Percentiles rank a stretch among this genome's conserved stretches.
These are phyloP conservation scores for Rhegmatorhina hoffmannsi DNA, from an alignment of 2,113 vertebrate species.

Conservation along the genomic window DNA sequence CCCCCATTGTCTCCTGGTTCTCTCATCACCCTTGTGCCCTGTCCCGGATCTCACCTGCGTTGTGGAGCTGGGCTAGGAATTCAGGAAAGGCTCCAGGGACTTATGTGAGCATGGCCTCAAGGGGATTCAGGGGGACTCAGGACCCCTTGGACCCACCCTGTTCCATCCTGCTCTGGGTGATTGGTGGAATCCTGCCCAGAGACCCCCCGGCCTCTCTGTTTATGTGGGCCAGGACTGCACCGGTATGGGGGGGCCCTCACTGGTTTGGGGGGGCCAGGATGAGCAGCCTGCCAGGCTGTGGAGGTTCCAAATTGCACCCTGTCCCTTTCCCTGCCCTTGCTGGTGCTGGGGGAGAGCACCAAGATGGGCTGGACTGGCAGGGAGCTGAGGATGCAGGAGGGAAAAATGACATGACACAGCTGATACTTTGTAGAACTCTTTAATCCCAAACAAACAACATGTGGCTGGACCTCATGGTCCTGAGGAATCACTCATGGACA, in stretches of 20 bases:
- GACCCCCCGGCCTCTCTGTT: not conserved
- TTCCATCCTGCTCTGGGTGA: not conserved
- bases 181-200: not conserved
- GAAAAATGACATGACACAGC: not conserved
- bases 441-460: not conserved
- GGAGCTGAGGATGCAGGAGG: not conserved
- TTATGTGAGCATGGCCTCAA: not conserved
- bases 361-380: rapidly evolving
- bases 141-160: not conserved
- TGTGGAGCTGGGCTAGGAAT: not conserved
- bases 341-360: rapidly evolving
- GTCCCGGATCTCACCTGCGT: not conserved
- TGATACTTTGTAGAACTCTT: not conserved
- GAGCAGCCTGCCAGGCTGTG: not conserved
- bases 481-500: not conserved
- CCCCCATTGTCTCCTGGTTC: not conserved
- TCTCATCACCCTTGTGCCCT: not conserved
- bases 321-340: not conserved
- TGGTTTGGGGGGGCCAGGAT: not conserved
- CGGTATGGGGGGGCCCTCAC: not conserved
- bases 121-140: not conserved
- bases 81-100: not conserved
- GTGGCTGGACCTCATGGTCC: rapidly evolving
- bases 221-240: not conserved
- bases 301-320: not conserved